phyloP scores from a whole-genome alignment of 2,888 invertebrate species.

The Apotomis turbidana region DNA sequence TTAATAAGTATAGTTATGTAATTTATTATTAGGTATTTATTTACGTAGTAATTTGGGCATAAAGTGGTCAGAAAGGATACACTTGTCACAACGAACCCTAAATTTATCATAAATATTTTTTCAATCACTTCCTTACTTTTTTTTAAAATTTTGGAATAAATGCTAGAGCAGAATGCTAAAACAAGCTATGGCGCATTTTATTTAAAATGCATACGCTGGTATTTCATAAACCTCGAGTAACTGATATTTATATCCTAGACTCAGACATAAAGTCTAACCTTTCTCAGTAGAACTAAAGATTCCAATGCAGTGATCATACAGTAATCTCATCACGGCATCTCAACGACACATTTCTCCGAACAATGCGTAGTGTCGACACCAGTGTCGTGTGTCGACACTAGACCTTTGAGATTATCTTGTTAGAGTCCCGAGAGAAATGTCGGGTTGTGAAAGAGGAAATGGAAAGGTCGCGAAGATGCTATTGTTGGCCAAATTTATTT shows the following conservation, averaged over 20 bases:
- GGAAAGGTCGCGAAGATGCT: slow-evolving; percentile 33
- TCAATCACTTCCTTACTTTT: too few species aligned
- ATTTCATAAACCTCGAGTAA: slow-evolving; percentile 1
- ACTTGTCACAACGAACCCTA: too few species aligned
- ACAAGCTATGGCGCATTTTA: too few species aligned
- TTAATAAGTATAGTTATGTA: too few species aligned
- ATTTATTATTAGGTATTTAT: too few species aligned
- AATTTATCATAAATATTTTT: too few species aligned
- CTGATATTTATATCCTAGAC: slow-evolving; percentile 8
- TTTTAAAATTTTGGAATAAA: too few species aligned
- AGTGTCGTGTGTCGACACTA: slow-evolving; percentile 36
- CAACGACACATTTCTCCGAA: slow-evolving; percentile 39
- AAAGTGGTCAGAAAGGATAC: too few species aligned
- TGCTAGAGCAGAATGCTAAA: too few species aligned
- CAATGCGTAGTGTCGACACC: slow-evolving; percentile 37
- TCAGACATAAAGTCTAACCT: slow-evolving; percentile 6
- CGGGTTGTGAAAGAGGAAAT: slow-evolving; percentile 32
- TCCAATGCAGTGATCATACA: slow-evolving; percentile 23
- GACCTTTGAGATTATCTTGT: slow-evolving; percentile 28
- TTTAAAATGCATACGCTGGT: not conserved
- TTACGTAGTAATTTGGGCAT: too few species aligned
- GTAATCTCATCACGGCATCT: slow-evolving; percentile 38
- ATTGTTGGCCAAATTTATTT: slow-evolving; percentile 37
- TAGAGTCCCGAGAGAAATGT: slow-evolving; percentile 37
- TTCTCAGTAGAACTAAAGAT: slow-evolving; percentile 23